Percentiles rank a stretch among this genome's conserved stretches.
Conservation (phyloP, 2,888 invertebrate genomes). For the Acronicta leporina region DNA sequence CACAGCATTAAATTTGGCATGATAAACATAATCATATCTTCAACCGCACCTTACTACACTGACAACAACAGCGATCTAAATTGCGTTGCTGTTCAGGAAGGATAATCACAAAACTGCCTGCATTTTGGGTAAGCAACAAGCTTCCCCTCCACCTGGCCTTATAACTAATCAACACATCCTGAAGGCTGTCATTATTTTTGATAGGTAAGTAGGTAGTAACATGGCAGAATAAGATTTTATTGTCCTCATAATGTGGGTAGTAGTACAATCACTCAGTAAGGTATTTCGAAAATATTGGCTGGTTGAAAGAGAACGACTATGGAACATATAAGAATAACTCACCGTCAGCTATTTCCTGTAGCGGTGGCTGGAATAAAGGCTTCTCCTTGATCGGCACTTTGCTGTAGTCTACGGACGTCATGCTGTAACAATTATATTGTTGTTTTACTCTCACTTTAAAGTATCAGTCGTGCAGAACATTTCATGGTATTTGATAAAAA, state of each 20-base stretch:
- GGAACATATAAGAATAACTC: conserved; percentile 46
- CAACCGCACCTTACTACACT: not conserved
- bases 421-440: conserved; percentile 63
- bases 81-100: too few species aligned
- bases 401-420: conserved; percentile 78
- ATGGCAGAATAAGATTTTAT: too few species aligned
- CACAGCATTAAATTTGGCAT: conserved; percentile 1
- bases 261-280: too few species aligned
- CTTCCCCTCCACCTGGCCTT: too few species aligned
- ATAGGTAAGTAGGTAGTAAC: too few species aligned
- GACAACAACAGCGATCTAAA: too few species aligned
- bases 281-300: not conserved
- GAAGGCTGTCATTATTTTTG: too few species aligned
- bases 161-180: too few species aligned
- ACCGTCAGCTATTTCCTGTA: conserved; percentile 92
- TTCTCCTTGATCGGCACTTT: conserved; percentile 87
- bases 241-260: too few species aligned
- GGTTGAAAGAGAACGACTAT: not conserved
- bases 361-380: conserved; percentile 88
- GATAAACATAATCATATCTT: not conserved
- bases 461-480: not conserved
- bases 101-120: too few species aligned
- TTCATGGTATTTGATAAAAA: not conserved
- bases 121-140: too few species aligned
- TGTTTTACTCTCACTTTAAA: not conserved